Evolutionary conservation across 2,888 invertebrate species (phyloP), one percentile per base, ranked within the genome.

Genomic region (Caenorhabditis imperialis): DNA sequence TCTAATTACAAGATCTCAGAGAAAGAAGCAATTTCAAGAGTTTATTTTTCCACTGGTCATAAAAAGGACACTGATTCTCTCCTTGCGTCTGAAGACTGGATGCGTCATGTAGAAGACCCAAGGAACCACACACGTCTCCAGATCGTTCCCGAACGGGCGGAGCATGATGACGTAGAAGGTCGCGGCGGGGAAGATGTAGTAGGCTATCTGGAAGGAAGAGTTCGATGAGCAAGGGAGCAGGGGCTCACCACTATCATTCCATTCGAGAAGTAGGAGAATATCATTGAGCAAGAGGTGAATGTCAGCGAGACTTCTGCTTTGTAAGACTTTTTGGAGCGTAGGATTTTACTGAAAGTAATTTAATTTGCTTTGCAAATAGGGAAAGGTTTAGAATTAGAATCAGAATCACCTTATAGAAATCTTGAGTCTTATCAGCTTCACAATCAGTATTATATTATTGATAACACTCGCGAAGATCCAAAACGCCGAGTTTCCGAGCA

Each of bases 81-180:
- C n/a, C n/a, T n/a, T n/a, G n/a, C n/a, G n/a, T n/a, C n/a, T n/a
- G 20, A 72, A 72, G 8, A 47, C 63, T 8, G 72, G 72, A 72
- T 72, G 72, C 6, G 63, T 72, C 12, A 53, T 27, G 44, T 58
- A 72, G 33, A 72, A 72, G 4, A 63, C 38, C 63, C 62, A 63
- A 1, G 72, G 53, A n/a, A 63, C 72, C 7, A 72, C 54, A 18
- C 57, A 57, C 4, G 53, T 58, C 33, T 63, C 44, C 37, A 55
- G 27, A 38, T 71, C 71, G 16, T 55, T 71, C 18, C 62, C 71
- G 42, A 57, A 62, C 27, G 72, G 72, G 14, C 72, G 62, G 20
- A 30, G 30, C 6, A 10, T 10, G 10, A 30, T 30, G 30, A 30
- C 6, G 10, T 30, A 30, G n/a, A n/a, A n/a, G n/a, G n/a, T n/a